Evolutionary conservation across 2,888 invertebrate genomes (phyloP), one percentile per base, ranked within the genome.

Genomic region (Ferrisia virgata): DNA sequence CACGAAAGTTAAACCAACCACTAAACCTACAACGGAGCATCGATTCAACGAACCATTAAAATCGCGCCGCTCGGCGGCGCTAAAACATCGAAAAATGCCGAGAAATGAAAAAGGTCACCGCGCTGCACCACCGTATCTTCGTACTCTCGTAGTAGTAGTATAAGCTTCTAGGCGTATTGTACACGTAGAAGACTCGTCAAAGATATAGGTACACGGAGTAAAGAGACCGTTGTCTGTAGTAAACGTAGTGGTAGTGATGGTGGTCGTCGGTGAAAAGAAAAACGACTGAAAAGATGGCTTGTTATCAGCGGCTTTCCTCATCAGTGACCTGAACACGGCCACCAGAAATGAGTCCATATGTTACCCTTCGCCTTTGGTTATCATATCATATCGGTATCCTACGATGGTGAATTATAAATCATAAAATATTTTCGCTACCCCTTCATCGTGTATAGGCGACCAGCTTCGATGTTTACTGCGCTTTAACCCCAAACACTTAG

Each of bases 241-340:
- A 58, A 47, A 64, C n/a, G 53, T n/a, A n/a, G n/a, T n/a, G n/a
- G n/a, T n/a, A n/a, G n/a, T n/a, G n/a, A n/a, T n/a, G n/a, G n/a
- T n/a, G n/a, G n/a, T n/a, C n/a, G n/a, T 13, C 11, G 28, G n/a
- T 39, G 58, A 82, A 82, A 76, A 72, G 72, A 64, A 82, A 81
- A 69, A 82, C 40, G 39, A 39, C 22, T 36, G 33, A 64, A 69
- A 82, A 82, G 69, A 82, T 43, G 82, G 69, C 72, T 69, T 40
- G 82, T 82, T 82, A 82, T 82, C 82, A 82, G 82, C 72, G 82
- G 72, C 82, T 82, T 82, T 82, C 82, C 82, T 82, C 82, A 82
- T 82, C 82, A 82, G 69, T 82, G 82, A 82, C 82, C 82, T 72
- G 82, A 82, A 82, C 47, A 47, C 69, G 82, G 82, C 76, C 69